These are phyloP conservation scores for Drosophila pseudoobscura DNA, from an alignment of 1,140 invertebrate species.

Conservation along the genomic window DNA sequence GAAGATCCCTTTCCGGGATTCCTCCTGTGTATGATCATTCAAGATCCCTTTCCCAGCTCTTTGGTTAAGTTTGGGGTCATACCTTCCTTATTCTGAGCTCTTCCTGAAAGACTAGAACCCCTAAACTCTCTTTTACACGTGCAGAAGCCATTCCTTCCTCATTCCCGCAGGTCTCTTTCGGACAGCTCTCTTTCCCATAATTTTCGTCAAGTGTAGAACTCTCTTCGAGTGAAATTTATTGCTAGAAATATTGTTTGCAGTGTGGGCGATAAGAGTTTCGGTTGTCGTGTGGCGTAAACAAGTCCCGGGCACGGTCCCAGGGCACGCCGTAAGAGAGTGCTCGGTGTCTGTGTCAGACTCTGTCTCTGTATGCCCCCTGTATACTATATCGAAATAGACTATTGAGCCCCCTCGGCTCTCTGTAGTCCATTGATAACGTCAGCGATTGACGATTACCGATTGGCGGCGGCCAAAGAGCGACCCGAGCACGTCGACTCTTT, in stretches of 20 bases:
- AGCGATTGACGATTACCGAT: slow-evolving; percentile 31
- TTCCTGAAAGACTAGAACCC: too few species aligned
- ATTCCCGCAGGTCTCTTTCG: neutral
- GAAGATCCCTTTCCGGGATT: too few species aligned
- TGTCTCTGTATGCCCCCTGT: neutral
- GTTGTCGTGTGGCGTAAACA: slow-evolving; percentile 38
- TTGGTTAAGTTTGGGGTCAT: too few species aligned
- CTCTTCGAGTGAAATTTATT: slow-evolving; percentile 41
- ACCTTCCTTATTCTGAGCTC: too few species aligned
- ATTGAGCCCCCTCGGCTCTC: slow-evolving; percentile 8
- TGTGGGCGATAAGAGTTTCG: slow-evolving; percentile 39
- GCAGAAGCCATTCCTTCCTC: too few species aligned
- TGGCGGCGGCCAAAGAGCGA: slow-evolving; percentile 12
- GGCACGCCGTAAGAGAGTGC: slow-evolving; percentile 52
- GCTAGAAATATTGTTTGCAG: slow-evolving; percentile 36
- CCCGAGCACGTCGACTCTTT: slow-evolving; percentile 16
- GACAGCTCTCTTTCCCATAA: slow-evolving; percentile 26
- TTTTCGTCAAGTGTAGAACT: slow-evolving; percentile 42
- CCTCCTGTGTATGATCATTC: too few species aligned
- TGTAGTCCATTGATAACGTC: slow-evolving; percentile 29
- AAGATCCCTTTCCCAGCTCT: too few species aligned
- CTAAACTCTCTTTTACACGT: too few species aligned
- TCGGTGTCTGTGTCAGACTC: slow-evolving; percentile 8
- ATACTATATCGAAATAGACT: slow-evolving; percentile 26
- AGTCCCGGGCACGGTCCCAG: slow-evolving; percentile 6